These are phyloP conservation scores for Meloidogyne floridensis DNA, from an alignment of 1,140 invertebrate genomes.

Conservation along the genomic window DNA sequence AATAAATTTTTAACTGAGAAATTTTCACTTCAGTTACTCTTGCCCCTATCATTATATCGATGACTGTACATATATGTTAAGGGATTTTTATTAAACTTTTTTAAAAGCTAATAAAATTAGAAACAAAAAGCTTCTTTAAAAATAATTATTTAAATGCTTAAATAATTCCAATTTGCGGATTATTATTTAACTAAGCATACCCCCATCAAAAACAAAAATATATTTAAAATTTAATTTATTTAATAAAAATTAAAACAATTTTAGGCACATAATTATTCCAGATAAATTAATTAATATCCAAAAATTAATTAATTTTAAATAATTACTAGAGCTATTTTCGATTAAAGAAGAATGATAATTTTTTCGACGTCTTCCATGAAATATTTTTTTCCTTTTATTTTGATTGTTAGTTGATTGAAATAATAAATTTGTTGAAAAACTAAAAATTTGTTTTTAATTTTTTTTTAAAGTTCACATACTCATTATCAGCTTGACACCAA, in stretches of 20 bases:
- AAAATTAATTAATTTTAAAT: not conserved
- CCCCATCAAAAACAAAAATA: too few species aligned
- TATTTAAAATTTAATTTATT: not conserved
- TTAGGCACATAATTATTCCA: not conserved
- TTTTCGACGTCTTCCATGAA: not conserved
- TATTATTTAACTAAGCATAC: too few species aligned
- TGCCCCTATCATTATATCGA: too few species aligned
- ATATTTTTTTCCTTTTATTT: not conserved
- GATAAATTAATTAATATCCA: not conserved
- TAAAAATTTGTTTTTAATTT: not conserved
- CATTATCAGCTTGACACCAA: not conserved
- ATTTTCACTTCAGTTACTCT: too few species aligned
- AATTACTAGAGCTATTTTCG: not conserved
- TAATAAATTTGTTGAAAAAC: not conserved
- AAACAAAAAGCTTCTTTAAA: too few species aligned
- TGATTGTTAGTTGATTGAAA: not conserved
- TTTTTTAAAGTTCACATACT: not conserved
- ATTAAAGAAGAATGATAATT: not conserved
- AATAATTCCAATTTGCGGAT: too few species aligned
- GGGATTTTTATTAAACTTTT: too few species aligned
- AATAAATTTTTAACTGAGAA: too few species aligned
- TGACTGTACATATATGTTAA: too few species aligned
- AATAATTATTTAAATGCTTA: too few species aligned
- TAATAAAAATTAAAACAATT: not conserved
- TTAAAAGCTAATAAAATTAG: too few species aligned